Evolutionary conservation across 1,140 invertebrate species (phyloP).

Genomic region (Formica selysi): DNA sequence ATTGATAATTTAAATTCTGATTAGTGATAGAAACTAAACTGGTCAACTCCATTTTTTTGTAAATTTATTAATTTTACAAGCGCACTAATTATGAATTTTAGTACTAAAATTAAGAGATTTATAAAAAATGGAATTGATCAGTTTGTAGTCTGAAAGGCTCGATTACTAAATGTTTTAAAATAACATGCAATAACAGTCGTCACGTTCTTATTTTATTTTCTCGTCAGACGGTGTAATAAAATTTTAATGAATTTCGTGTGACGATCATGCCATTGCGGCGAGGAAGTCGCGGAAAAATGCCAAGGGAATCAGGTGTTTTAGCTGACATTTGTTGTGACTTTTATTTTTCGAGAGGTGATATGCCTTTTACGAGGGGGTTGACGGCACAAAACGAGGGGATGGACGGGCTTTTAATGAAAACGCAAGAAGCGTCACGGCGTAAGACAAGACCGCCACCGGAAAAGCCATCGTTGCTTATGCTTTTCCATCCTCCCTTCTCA

Average conservation of each 20-base stretch:
- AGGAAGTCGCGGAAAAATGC: conserved; percentile 44
- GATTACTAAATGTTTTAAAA: conserved; percentile 9
- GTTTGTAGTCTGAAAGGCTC: too few species aligned
- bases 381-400: conserved; percentile 8
- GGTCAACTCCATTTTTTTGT: too few species aligned
- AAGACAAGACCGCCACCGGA: conserved; percentile 69
- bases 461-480: conserved; percentile 45
- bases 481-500: conserved; percentile 49
- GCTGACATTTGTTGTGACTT: conserved; percentile 67
- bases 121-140: too few species aligned
- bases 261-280: conserved; percentile 21
- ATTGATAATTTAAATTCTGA: background rate
- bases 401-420: conserved; percentile 75
- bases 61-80: too few species aligned
- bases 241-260: conserved; percentile 69
- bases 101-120: too few species aligned
- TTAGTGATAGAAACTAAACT: too few species aligned
- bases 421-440: conserved; percentile 70
- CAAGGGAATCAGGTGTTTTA: conserved; percentile 67
- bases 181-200: conserved; percentile 8
- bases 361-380: conserved; percentile 63
- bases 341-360: conserved; percentile 63
- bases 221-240: conserved; percentile 68
- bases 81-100: too few species aligned
- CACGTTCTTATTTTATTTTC: conserved; percentile 12